Conservation (phyloP, 2,888 invertebrate species). For the Tetanocera ferruginea region DNA sequence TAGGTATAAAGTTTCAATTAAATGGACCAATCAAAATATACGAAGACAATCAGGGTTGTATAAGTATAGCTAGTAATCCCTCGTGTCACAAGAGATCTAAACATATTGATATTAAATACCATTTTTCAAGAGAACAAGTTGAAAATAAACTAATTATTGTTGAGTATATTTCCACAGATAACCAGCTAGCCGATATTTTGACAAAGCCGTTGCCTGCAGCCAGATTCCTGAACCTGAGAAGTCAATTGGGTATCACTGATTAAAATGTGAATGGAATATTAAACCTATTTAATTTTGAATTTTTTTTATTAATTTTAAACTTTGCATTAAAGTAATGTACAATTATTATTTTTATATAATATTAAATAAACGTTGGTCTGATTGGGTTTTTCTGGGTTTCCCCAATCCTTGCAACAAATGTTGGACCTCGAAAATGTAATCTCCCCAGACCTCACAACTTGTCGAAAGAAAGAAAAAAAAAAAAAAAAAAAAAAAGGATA, state of each 20-base stretch:
- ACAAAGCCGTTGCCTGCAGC: slow-evolving; percentile 30
- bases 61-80: slow-evolving; percentile 40
- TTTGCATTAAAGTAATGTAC: too few relatives aligned
- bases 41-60: slow-evolving; percentile 40
- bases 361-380: too few relatives aligned
- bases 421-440: too few relatives aligned
- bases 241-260: background rate
- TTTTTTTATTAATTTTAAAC: too few relatives aligned
- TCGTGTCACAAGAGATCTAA: slow-evolving; percentile 42
- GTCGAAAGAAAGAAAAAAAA: too few relatives aligned
- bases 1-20: background rate
- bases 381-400: too few relatives aligned
- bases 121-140: slow-evolving; percentile 42
- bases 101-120: slow-evolving; percentile 44
- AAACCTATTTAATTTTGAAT: too few relatives aligned
- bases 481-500: too few relatives aligned
- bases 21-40: background rate
- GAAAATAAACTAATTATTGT: slow-evolving; percentile 34
- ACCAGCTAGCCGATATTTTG: slow-evolving; percentile 30
- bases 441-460: too few relatives aligned
- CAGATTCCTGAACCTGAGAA: background rate
- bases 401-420: too few relatives aligned
- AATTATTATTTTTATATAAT: too few relatives aligned
- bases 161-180: slow-evolving; percentile 38
- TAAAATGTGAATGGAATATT: background rate